phyloP scores from a whole-genome alignment of 2,797 vertebrate genomes.

The Gymnoscopelus microlampas region DNA sequence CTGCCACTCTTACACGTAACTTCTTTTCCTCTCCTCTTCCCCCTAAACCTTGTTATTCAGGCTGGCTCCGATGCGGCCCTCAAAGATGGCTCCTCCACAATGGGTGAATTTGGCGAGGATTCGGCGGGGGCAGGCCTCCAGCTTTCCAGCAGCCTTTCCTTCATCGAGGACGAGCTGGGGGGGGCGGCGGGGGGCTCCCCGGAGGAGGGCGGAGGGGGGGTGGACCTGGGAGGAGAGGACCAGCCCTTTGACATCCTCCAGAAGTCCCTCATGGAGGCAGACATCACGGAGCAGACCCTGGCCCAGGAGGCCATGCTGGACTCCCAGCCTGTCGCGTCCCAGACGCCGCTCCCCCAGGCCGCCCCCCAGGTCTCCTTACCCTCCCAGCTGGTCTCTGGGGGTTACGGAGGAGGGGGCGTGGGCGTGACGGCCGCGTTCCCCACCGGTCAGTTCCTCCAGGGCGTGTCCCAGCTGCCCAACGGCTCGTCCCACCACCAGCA shows the following conservation, averaged over 20 bases:
- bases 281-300: conserved; percentile 98
- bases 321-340: conserved; percentile 82
- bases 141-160: conserved; percentile 94
- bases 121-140: conserved; percentile 89
- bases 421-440: conserved; percentile 86
- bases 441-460: conserved; percentile 92
- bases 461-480: conserved; percentile 91
- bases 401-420: conserved; percentile 88
- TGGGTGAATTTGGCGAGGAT: conserved; percentile 85
- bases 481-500: conserved; percentile 94
- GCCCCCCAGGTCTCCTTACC: conserved; percentile 84
- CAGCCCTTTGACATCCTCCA: conserved; percentile 99
- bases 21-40: conserved; percentile 38
- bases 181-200: conserved; percentile 80
- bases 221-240: conserved; percentile 92
- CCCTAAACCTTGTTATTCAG: conserved; percentile 66
- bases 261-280: conserved; percentile 97
- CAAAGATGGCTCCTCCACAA: conserved; percentile 88
- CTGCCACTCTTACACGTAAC: background rate
- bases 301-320: conserved; percentile 97
- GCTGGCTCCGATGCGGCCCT: conserved; percentile 87
- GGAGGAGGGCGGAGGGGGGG: conserved; percentile 86
- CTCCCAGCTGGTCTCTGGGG: conserved; percentile 95
- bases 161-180: conserved; percentile 95
- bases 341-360: conserved; percentile 85